phyloP scores from a whole-genome alignment of 2,113 vertebrate species.

The Pimephales promelas region DNA sequence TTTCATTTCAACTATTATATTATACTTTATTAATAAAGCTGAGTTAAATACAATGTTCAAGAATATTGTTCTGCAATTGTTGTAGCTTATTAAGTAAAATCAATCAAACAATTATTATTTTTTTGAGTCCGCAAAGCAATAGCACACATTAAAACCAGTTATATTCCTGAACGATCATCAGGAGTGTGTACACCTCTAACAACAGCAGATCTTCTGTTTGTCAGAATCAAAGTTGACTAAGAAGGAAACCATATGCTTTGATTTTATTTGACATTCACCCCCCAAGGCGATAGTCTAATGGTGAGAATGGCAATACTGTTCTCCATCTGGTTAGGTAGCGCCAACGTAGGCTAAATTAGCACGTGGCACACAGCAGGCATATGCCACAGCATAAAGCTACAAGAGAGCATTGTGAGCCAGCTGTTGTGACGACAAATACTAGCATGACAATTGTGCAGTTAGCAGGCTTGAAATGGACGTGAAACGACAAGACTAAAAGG shows the following conservation, averaged over 20 bases:
- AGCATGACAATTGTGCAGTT: slow-evolving; percentile 92
- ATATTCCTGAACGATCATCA: slow-evolving; percentile 14
- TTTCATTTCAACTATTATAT: too few relatives aligned
- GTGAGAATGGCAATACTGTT: slow-evolving; percentile 94
- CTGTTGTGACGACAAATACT: slow-evolving; percentile 96
- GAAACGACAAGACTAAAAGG: slow-evolving; percentile 69
- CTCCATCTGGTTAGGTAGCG: slow-evolving; percentile 91
- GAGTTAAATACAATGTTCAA: background rate
- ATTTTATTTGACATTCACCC: slow-evolving; percentile 92
- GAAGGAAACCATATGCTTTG: slow-evolving; percentile 88
- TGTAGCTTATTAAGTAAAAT: background rate
- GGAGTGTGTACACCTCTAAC: slow-evolving; percentile 57
- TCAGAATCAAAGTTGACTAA: slow-evolving; percentile 87
- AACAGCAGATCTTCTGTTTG: slow-evolving; percentile 79
- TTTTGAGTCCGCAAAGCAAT: background rate
- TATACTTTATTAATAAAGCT: too few relatives aligned
- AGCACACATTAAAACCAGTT: background rate
- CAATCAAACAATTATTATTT: too few relatives aligned
- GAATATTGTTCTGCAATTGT: background rate
- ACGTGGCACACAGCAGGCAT: slow-evolving; percentile 91
- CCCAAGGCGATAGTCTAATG: slow-evolving; percentile 83
- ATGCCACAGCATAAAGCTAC: slow-evolving; percentile 96
- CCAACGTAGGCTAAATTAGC: slow-evolving; percentile 92
- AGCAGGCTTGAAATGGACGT: slow-evolving; percentile 78
- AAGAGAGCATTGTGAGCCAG: slow-evolving; percentile 92